Percentiles rank a stretch among this genome's conserved stretches.
phyloP scores from a whole-genome alignment of 2,797 vertebrate species.

The Tolypeutes matacus region DNA sequence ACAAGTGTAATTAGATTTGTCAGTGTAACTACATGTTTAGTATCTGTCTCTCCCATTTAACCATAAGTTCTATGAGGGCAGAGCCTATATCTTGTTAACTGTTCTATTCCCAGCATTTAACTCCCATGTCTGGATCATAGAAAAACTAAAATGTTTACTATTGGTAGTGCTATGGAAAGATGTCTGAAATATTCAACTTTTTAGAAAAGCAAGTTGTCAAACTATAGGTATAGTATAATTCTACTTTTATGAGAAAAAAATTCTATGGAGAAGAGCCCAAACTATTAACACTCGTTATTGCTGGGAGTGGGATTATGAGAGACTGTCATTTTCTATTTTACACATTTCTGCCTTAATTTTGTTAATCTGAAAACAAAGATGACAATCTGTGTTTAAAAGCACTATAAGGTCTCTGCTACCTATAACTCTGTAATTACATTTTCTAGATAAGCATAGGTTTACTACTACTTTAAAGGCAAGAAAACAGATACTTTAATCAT shows the following conservation, averaged over 20 bases:
- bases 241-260: conserved; percentile 48
- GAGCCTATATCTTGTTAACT: not conserved
- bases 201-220: not conserved
- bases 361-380: conserved; percentile 33
- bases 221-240: conserved; percentile 22
- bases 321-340: conserved; percentile 55
- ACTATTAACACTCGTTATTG: conserved; percentile 47
- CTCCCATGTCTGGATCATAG: not conserved
- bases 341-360: conserved; percentile 23
- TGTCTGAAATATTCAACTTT: not conserved
- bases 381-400: conserved; percentile 13
- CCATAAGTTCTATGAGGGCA: not conserved
- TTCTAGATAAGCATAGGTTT: conserved; percentile 54
- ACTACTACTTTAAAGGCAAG: conserved; percentile 44
- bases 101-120: conserved; percentile 15
- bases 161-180: conserved; percentile 36
- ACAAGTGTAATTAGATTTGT: conserved; percentile 53
- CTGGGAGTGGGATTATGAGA: not conserved
- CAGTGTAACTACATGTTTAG: conserved; percentile 39
- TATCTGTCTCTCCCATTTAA: conserved; percentile 37
- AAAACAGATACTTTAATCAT: conserved; percentile 36
- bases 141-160: conserved; percentile 44
- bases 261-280: not conserved
- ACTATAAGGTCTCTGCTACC: not conserved
- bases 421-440: conserved; percentile 38